Base-by-base conservation (phyloP, 2,113 vertebrate species). In the Sylvietta virens region DNA sequence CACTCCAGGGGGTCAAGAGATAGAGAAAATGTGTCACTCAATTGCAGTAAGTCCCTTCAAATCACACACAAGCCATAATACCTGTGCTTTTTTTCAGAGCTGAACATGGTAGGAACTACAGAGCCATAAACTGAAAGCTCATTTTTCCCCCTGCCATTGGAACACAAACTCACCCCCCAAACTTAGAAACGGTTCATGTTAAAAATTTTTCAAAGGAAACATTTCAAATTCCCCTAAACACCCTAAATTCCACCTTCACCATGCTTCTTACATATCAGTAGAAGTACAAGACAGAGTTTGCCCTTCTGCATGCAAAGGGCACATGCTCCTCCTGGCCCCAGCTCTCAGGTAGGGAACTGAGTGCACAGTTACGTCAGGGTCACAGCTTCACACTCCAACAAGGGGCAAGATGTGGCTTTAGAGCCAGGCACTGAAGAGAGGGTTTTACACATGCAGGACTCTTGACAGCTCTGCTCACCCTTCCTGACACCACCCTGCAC, bases 11-110 rank as follows among this genome's bases (percentile, higher is more conserved):
- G 22, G 53, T 60, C 17, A 62, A 54, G 48, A 86, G 28, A 71
- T 1, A 47, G 39, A 33, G 47, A 91, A 94, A 78, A 84, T 9
- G 47, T 69, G 64, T 48, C 77, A 77, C 18, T 73, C 61, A 47
- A 1, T 86, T 90, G 85, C 94, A 87, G 66, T 48, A 96, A 87
- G 91, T 89, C 54, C 82, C 56, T 94, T 94, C 85, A 92, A 95
- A 87, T 67, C 26, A 81, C 51, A 45, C 67, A 58, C 66, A 96
- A 96, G 79, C 62, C 72, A 84, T 64, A 91, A 65, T 12, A 71
- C 30, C 85, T 60, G 33, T 60, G 15, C 3, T 28, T 83, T 88
- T 73, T 91, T 72, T 26, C 53, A 70, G 50, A 92, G 73, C 44
- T 64, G 56, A 93, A 81, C 61, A 92, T 28, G 81, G 40, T 27